Evolutionary conservation across 2,113 vertebrate genomes (phyloP), one percentile per base, ranked within the genome.

Genomic region (Halcyon malimbica): DNA sequence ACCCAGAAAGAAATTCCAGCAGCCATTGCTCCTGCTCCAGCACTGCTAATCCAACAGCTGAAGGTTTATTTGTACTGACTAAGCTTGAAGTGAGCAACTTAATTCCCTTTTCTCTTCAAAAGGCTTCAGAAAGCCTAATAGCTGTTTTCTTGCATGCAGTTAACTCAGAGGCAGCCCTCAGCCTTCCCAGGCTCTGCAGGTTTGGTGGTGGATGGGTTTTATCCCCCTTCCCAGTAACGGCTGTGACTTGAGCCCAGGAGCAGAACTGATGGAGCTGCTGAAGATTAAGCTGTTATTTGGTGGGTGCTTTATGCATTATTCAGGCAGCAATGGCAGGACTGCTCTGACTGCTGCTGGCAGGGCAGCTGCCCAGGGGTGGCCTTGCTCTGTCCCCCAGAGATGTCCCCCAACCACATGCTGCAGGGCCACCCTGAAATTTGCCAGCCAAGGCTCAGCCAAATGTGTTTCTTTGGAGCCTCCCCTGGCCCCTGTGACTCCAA

Each of bases 21-120:
- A 48, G 24, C 39, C 17, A 5, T 50, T 0, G 8, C 79, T 90
- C 62, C 51, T 46, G 78, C 10, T 91, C 83, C 8, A 3, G 59
- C 65, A 69, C 39, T 48, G 56, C 60, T 97, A 97, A 97, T 91
- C 91, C 95, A 95, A 54, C 83, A 94, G 89, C 68, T 16, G 54
- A 95, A 63, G 84, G 80, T 86, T 95, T 93, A 94, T 97, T 97
- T 97, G 95, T 83, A 96, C 83, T 87, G 85, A 75, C 57, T 96
- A 93, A 95, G 68, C 84, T 51, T 92, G 77, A 87, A 87, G 57
- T 75, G 85, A 81, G 90, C 75, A 87, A 89, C 64, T 76, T 90
- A 93, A 96, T 93, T 94, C 92, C 68, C 44, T 62, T 95, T 96
- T 95, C 95, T 79, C 77, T 91, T 94, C 19, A 11, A 62, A 87